These are phyloP conservation scores for Globodera ellingtonae DNA, from an alignment of 1,140 invertebrate genomes.

Conservation along the genomic window DNA sequence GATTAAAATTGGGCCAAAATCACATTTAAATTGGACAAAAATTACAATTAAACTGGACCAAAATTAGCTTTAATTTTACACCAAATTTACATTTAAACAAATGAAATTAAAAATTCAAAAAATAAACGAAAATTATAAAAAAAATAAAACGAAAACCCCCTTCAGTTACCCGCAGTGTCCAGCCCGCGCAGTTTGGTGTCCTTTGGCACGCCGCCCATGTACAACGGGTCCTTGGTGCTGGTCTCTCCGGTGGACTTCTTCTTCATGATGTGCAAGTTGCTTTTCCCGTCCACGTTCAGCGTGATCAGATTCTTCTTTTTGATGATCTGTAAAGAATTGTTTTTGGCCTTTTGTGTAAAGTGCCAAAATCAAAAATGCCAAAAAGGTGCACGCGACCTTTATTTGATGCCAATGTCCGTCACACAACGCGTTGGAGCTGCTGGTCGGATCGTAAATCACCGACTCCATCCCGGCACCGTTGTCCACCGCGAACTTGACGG, in stretches of 20 bases:
- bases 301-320: conserved; percentile 82
- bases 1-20: no score
- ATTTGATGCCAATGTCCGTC: conserved; percentile 92
- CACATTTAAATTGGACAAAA: neutral
- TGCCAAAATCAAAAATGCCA: no score
- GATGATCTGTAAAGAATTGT: conserved; percentile 71
- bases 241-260: conserved; percentile 76
- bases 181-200: conserved; percentile 53
- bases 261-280: conserved; percentile 72
- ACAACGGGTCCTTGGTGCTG: conserved; percentile 81
- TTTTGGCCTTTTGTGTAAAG: no score
- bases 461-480: conserved; percentile 80
- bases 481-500: conserved; percentile 77
- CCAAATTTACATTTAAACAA: no score
- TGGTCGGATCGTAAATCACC: conserved; percentile 74
- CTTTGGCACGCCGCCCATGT: conserved; percentile 81
- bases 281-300: conserved; percentile 78
- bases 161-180: conserved; percentile 44
- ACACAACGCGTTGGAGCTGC: conserved; percentile 76
- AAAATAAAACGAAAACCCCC: neutral
- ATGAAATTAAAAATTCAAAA: no score
- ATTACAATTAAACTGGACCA: no score
- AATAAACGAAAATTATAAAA: no score
- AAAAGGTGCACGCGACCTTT: conserved; percentile 70
- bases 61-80: no score